phyloP scores from a whole-genome alignment of 1,140 invertebrate species.

The Neuroterus valhalla region DNA sequence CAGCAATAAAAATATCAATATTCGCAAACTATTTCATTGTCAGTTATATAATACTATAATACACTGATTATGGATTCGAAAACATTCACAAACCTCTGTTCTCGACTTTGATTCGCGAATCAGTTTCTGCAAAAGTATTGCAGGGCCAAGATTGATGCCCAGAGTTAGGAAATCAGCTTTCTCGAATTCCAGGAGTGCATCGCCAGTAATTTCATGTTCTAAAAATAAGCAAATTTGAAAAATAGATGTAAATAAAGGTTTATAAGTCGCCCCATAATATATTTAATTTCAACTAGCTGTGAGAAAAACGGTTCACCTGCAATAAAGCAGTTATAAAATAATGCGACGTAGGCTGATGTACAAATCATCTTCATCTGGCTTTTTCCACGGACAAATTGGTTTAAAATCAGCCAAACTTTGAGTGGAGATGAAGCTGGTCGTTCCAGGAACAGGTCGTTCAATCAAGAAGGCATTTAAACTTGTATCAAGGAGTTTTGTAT shows the following conservation, averaged over 20 bases:
- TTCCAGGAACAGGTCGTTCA: background rate
- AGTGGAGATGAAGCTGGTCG: constrained; percentile 17
- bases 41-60: too few relatives aligned
- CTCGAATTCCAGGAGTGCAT: background rate
- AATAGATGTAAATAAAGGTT: too few relatives aligned
- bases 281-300: constrained; percentile 31
- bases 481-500: constrained; percentile 21
- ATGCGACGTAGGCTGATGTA: background rate
- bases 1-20: too few relatives aligned
- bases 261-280: background rate
- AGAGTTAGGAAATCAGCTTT: too few relatives aligned
- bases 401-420: constrained; percentile 1
- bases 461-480: constrained; percentile 37
- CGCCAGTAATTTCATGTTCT: background rate
- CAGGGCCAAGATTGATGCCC: too few relatives aligned
- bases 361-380: background rate
- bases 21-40: too few relatives aligned
- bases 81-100: too few relatives aligned
- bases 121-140: too few relatives aligned
- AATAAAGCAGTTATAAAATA: background rate
- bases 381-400: background rate
- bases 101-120: too few relatives aligned
- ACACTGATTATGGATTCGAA: too few relatives aligned
- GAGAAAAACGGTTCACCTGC: background rate
- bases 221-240: too few relatives aligned